Base-by-base conservation (phyloP, 2,888 invertebrate genomes). In the Galerucella pusilla region DNA sequence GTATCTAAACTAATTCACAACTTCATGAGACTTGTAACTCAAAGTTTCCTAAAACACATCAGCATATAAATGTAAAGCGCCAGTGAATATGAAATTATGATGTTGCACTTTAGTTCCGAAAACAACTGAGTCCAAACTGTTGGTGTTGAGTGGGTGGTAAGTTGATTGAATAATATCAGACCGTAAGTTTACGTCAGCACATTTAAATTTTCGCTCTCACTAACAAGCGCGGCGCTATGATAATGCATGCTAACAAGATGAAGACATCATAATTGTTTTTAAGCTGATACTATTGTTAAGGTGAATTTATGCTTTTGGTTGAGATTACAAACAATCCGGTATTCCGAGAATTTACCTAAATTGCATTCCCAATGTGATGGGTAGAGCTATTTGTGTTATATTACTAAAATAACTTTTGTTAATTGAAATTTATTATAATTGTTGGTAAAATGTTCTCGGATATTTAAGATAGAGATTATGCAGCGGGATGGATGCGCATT, bases 121-220 rank as follows among this genome's bases (percentile, higher is more conserved):
- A 69, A 69, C 61, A 69, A 69, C 61, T 69, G 20, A 61, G 61
- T 69, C 42, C 61, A 69, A 69, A 69, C 69, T 69, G 69, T 69
- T 61, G 69, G 46, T 68, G 68, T 45, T 68, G 59, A 11, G 35
- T 42, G 57, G 59, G 59, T 49, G 61, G 61, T 49, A n/a, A 20
- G 54, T 57, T 25, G 61, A 59, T 59, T 57, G 69, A 69, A 69
- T 61, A 35, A 57, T 69, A 69, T 61, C 49, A 45, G 46, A 46
- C 69, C 61, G 16, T 69, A 20, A 20, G 69, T 49, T 69, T 14
- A 57, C 45, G 49, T 69, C 69, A 61, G 69, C 69, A 60, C 49
- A 49, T 69, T 69, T 69, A 52, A 69, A 69, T 69, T 14, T 25
- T 69, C 46, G 46, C 11, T 61, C 61, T 69, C n/a, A 20, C 65